Conservation (phyloP, 2,888 invertebrate genomes). For the Cremastinae sp. region DNA sequence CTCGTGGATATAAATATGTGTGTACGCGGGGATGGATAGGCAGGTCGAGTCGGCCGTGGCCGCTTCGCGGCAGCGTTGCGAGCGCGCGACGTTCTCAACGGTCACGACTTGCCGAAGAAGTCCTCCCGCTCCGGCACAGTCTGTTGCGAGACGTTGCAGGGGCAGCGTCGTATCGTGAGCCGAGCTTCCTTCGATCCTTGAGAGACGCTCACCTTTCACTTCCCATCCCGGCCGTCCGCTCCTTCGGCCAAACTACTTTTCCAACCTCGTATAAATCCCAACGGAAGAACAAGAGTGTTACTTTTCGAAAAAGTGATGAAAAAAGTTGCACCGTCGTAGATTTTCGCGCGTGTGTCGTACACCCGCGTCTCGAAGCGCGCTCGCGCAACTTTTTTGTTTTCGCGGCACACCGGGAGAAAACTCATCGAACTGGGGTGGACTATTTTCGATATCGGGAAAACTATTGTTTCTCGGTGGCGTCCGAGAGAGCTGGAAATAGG, state of each 20-base stretch:
- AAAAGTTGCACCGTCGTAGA: slow-evolving; percentile 6
- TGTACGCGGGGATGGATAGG: slow-evolving; percentile 1
- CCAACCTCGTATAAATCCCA: no score
- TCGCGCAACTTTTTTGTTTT: slow-evolving; percentile 22
- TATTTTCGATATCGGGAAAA: slow-evolving; percentile 41
- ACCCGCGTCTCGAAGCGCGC: neutral
- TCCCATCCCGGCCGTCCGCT: neutral
- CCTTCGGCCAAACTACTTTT: no score
- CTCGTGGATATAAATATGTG: neutral
- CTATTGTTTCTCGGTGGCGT: slow-evolving; percentile 16
- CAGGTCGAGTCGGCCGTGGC: slow-evolving; percentile 25
- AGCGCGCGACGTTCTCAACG: slow-evolving; percentile 6
- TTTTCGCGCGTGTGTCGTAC: neutral
- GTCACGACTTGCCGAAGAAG: slow-evolving; percentile 56
- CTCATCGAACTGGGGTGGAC: slow-evolving; percentile 19
- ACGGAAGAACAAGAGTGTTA: neutral
- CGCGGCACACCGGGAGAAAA: slow-evolving; percentile 16
- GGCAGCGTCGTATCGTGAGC: slow-evolving; percentile 30
- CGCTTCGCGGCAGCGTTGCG: neutral
- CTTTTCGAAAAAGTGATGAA: neutral
- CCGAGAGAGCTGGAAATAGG: slow-evolving; percentile 11
- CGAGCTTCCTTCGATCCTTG: slow-evolving; percentile 8
- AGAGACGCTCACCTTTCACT: neutral
- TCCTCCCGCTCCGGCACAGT: slow-evolving; percentile 57
- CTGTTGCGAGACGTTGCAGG: slow-evolving; percentile 56